Evolutionary conservation across 2,888 invertebrate genomes (phyloP).

Genomic region (Zhuqinia jingwanae): DNA sequence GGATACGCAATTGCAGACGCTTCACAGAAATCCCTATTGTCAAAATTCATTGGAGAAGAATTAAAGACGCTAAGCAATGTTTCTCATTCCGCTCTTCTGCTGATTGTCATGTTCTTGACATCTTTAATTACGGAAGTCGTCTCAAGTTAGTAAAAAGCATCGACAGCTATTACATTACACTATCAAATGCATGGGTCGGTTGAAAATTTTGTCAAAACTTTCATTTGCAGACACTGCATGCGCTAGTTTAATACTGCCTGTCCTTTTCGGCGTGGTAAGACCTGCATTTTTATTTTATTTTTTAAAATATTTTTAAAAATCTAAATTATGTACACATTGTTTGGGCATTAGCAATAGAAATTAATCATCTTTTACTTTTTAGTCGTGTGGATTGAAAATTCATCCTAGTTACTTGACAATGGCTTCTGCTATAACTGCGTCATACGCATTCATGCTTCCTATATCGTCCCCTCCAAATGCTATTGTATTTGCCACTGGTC

Average conservation of each 20-base stretch:
- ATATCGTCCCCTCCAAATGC: constrained; percentile 94
- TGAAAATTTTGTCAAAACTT: too few species aligned
- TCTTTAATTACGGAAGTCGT: constrained; percentile 69
- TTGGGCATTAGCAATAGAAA: background rate
- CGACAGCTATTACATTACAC: too few species aligned
- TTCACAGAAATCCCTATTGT: constrained; percentile 51
- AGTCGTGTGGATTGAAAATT: constrained; percentile 87
- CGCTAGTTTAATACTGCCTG: constrained; percentile 68
- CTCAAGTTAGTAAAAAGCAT: constrained; percentile 65
- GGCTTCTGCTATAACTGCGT: constrained; percentile 93
- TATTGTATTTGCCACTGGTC: constrained; percentile 90
- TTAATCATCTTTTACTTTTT: constrained; percentile 79
- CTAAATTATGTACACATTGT: background rate
- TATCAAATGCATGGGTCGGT: too few species aligned
- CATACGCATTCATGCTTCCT: constrained; percentile 87
- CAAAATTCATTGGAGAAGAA: constrained; percentile 50
- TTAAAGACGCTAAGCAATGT: constrained; percentile 32
- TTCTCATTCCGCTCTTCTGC: constrained; percentile 22
- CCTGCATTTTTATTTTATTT: too few species aligned
- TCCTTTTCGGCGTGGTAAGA: constrained; percentile 68
- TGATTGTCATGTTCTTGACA: constrained; percentile 65
- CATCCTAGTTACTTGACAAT: constrained; percentile 95
- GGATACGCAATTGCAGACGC: constrained; percentile 72
- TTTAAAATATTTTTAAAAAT: background rate
- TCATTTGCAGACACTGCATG: constrained; percentile 56